phyloP scores from a whole-genome alignment of 2,113 vertebrate genomes.

The rat (Rattus norvegicus) region GRCr8 NC_086021.1:29729001-29729500 shows the following conservation, averaged over 20 bases:
- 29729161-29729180: background rate
- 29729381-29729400: background rate
- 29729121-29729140: background rate
- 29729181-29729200: background rate
- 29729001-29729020: background rate
- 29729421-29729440: background rate
- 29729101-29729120: too few relatives aligned
- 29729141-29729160: background rate
- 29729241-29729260: too few relatives aligned
- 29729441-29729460: background rate
- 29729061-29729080: background rate
- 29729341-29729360: background rate
- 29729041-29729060: background rate
- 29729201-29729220: too few relatives aligned
- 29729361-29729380: background rate
- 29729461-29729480: background rate
- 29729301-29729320: background rate
- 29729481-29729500: background rate
- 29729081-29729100: background rate
- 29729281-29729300: background rate
- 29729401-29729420: background rate
- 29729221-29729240: background rate
- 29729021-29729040: background rate
- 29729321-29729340: background rate
- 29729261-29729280: background rate